Base-by-base conservation (phyloP, 2,113 vertebrate species). In the Calonectris borealis region DNA sequence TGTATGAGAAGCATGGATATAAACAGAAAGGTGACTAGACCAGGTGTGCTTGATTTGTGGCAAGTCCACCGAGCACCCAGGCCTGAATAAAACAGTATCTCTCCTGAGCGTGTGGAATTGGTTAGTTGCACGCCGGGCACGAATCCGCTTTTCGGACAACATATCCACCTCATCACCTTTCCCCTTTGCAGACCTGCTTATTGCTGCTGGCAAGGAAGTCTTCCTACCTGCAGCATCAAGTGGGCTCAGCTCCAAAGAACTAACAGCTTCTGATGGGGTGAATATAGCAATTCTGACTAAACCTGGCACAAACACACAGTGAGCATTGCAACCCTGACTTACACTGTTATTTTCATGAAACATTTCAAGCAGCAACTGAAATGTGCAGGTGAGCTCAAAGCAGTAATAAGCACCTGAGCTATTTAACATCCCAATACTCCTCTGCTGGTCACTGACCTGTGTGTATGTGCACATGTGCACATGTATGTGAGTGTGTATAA, bases 351-450 rank as follows among this genome's bases (percentile, higher is more conserved):
- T 78, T 89, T 71, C 80, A 86, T 10, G 20, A 84, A 92, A 68
- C 26, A 34, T 84, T 91, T 84, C 81, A 93, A 87, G 91, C 44
- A 93, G 80, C 60, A 94, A 79, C 77, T 82, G 80, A 68, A 78
- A 89, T 0, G 12, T 24, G 17, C 71, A 66, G 49, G 29, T 18
- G 42, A 92, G 42, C 55, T 91, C 48, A 36, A 55, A 75, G 65
- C 51, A 58, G 31, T 10, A 73, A 54, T 4, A 90, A 49, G 38
- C 42, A 72, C 62, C 44, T 25, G 66, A 86, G 68, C 36, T 85
- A 65, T 64, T 77, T 16, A 72, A 51, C 51, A 58, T 75, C 60
- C 29, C 51, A 77, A 2, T 29, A 42, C 18, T 70, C 55, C 16
- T 69, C 55, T 71, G 57, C 89, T 71, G 55, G 19, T 42, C 58